These are phyloP conservation scores for Gracilinanus agilis DNA, from an alignment of 2,113 vertebrate species.

Conservation along the genomic window DNA sequence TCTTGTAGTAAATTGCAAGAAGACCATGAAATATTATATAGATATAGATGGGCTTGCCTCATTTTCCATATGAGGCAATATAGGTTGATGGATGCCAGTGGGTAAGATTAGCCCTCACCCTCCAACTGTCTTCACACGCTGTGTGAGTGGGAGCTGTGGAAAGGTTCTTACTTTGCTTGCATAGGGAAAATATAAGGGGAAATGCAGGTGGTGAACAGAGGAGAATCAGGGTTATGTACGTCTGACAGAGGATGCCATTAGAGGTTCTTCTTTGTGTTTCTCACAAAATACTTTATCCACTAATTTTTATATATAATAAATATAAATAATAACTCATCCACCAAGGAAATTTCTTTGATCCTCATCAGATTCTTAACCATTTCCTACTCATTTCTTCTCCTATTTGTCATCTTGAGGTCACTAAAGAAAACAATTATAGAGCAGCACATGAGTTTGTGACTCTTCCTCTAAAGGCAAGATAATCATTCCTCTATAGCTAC, in stretches of 20 bases:
- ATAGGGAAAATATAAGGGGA: background rate
- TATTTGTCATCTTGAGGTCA: too few species aligned
- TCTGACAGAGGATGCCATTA: background rate
- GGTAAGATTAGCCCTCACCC: background rate
- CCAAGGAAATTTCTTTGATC: too few species aligned
- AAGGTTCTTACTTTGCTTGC: background rate
- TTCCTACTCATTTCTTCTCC: too few species aligned
- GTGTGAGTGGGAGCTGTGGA: background rate
- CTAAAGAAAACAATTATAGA: too few species aligned
- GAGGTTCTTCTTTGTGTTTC: background rate
- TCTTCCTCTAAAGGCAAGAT: too few species aligned
- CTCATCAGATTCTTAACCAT: too few species aligned
- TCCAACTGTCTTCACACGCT: background rate
- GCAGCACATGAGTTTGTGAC: too few species aligned
- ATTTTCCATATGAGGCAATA: background rate
- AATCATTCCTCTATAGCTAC: too few species aligned
- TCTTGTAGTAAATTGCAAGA: background rate
- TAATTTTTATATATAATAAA: too few species aligned
- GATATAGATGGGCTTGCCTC: background rate
- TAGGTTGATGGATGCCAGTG: background rate
- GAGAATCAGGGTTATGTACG: background rate
- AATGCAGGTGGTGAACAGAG: background rate
- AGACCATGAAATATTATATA: background rate
- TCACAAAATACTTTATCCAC: too few species aligned
- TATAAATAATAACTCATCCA: too few species aligned